Evolutionary conservation across 2,113 vertebrate species (phyloP), one percentile per base, ranked within the genome.

Genomic region (Pachypanchax playfairii): DNA sequence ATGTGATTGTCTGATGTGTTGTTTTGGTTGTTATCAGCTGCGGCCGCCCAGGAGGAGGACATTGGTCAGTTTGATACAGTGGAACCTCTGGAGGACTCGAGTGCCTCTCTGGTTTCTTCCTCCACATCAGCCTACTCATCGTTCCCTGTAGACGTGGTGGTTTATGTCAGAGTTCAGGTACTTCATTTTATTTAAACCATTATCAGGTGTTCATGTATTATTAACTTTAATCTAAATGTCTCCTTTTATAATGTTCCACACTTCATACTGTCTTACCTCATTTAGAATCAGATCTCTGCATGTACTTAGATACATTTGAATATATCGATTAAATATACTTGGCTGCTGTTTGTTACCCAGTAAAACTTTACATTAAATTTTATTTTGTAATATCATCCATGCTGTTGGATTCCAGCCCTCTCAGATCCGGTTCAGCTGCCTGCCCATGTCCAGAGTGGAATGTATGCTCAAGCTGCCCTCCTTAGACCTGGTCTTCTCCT

Each of bases 121-220:
- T 96, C 97, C 3, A 92, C 96, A 0, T 98, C 96, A 2, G 93
- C 95, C 1, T 98, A 98, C 81, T 95, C 97, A 41, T 99, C 97
- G 47, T 99, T 99, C 73, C 97, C 97, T 2, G 97, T 99, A 39
- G 97, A 99, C 25, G 97, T 99, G 47, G 97, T 99, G 1, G 97
- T 99, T 54, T 99, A 99, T 17, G 97, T 99, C 60, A 90, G 97
- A 86, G 97, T 99, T 58, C 97, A 99, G 97, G 97, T 99, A 83
- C 39, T 11, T 26, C 0, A n/a, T 5, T 3, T 17, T 22, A 29
- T n/a, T n/a, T n/a, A n/a, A n/a, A n/a, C n/a, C n/a, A n/a, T n/a
- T n/a, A n/a, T n/a, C n/a, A n/a, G n/a, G n/a, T n/a, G n/a, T n/a
- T n/a, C n/a, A n/a, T n/a, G n/a, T n/a, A n/a, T n/a, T n/a, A n/a